Evolutionary conservation across 2,888 invertebrate genomes (phyloP).

Genomic region (Uropetala carovei): DNA sequence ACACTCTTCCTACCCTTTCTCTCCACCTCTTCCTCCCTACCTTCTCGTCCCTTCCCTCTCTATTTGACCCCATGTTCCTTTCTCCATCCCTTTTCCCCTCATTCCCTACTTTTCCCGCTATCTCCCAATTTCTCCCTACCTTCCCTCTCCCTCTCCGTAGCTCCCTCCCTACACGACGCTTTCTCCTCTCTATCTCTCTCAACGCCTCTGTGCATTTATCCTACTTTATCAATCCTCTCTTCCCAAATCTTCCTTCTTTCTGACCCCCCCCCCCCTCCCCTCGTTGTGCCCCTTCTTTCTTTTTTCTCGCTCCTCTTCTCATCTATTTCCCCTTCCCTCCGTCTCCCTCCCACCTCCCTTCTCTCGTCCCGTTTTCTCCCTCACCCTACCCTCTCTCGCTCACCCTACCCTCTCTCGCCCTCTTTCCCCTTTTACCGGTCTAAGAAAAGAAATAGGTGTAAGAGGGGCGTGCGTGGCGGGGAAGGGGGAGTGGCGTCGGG

Average conservation of each 20-base stretch:
- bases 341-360: background rate
- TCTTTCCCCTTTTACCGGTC: constrained; percentile 8
- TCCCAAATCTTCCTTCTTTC: background rate
- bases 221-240: background rate
- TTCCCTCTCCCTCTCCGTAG: too few species aligned
- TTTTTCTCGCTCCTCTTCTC: background rate
- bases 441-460: constrained; percentile 39
- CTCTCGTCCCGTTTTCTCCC: background rate
- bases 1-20: too few species aligned
- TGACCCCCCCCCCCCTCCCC: too few species aligned
- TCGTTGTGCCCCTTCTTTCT: background rate
- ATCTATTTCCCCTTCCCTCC: background rate
- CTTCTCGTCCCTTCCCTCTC: background rate
- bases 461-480: background rate
- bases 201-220: background rate
- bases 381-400: background rate
- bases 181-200: background rate
- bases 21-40: background rate
- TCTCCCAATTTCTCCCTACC: background rate
- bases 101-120: background rate
- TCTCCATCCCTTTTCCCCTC: too few species aligned
- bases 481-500: background rate
- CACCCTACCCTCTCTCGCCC: background rate
- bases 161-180: too few species aligned
- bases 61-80: too few species aligned